Conservation (phyloP, 2,113 vertebrate genomes). For the Chiloscyllium plagiosum region DNA sequence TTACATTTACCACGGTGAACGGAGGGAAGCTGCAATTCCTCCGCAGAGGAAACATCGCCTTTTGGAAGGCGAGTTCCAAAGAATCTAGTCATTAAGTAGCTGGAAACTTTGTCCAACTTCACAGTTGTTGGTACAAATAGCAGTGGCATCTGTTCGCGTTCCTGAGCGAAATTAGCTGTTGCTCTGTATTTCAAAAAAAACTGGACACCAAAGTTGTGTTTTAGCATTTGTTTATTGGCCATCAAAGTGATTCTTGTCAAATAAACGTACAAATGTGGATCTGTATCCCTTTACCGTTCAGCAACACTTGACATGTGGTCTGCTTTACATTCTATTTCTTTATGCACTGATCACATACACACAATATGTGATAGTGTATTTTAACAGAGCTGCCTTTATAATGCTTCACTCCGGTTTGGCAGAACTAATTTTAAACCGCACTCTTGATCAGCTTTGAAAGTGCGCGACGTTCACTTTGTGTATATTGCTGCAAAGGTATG, state of each 20-base stretch:
- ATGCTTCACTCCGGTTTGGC: not conserved
- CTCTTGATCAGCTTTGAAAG: not conserved
- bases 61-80: not conserved
- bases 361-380: not conserved
- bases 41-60: not conserved
- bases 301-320: not conserved
- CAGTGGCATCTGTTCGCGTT: constrained; percentile 27
- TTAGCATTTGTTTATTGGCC: not conserved
- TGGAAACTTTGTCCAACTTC: constrained; percentile 33
- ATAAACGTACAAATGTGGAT: not conserved
- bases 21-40: not conserved
- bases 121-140: constrained; percentile 33
- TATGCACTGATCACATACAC: not conserved
- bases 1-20: not conserved
- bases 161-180: constrained; percentile 19
- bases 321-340: not conserved
- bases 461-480: not conserved
- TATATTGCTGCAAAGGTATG: not conserved
- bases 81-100: not conserved
- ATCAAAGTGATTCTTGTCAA: constrained; percentile 11
- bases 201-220: not conserved
- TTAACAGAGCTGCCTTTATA: not conserved
- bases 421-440: not conserved
- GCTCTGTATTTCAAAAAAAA: not conserved
- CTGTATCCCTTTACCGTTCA: not conserved